These are phyloP conservation scores for Biston betularia DNA, from an alignment of 2,888 invertebrate species.

Conservation along the genomic window DNA sequence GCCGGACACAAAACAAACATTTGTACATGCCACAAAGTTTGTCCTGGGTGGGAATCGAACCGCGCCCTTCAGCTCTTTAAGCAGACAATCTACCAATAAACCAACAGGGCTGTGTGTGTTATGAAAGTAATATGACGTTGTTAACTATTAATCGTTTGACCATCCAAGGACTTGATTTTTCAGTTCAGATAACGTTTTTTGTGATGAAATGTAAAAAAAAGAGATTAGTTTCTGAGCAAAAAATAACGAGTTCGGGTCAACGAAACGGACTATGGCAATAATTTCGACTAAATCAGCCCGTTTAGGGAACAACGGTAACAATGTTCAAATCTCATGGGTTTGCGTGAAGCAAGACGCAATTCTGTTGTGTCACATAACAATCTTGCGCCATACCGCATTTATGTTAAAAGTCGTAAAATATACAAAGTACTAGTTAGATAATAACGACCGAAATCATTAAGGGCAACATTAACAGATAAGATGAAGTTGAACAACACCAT, in stretches of 20 bases:
- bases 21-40: too few relatives aligned
- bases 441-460: conserved; percentile 45
- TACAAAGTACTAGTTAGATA: conserved; percentile 29
- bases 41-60: too few relatives aligned
- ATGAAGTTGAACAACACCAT: conserved; percentile 38
- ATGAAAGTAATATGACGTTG: neutral
- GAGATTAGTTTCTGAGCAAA: conserved; percentile 19
- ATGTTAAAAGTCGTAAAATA: conserved; percentile 32
- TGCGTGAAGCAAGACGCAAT: conserved; percentile 52
- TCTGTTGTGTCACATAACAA: conserved; percentile 47
- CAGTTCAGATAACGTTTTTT: neutral
- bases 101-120: too few relatives aligned
- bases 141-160: too few relatives aligned
- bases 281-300: conserved; percentile 50
- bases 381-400: conserved; percentile 38
- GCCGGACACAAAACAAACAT: too few relatives aligned
- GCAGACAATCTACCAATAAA: too few relatives aligned
- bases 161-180: too few relatives aligned
- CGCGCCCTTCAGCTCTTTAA: too few relatives aligned
- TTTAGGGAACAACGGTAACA: conserved; percentile 57
- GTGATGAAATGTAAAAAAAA: neutral
- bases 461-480: conserved; percentile 29
- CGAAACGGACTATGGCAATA: conserved; percentile 43
- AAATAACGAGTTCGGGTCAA: conserved; percentile 38
- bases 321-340: conserved; percentile 58